phyloP scores from a whole-genome alignment of 2,888 invertebrate genomes.

The Tortrix viridana region DNA sequence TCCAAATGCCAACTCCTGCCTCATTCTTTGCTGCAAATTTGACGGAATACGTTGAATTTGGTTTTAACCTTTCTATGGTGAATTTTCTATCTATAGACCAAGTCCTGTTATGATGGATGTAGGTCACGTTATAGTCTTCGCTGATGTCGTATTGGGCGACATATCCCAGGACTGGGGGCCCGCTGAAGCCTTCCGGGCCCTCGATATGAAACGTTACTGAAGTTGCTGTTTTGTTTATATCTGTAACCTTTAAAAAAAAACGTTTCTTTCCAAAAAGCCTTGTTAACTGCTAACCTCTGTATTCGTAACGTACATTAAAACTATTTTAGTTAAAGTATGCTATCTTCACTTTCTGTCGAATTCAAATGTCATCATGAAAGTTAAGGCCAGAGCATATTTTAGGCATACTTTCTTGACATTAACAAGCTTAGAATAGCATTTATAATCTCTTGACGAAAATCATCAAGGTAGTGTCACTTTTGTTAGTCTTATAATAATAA shows the following conservation, averaged over 20 bases:
- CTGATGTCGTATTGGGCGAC: conserved; percentile 66
- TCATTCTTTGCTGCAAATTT: conserved; percentile 69
- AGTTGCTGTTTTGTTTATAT: conserved; percentile 54
- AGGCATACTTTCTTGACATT: too few species aligned
- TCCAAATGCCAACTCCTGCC: conserved; percentile 65
- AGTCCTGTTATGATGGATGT: conserved; percentile 68
- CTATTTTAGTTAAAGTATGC: too few species aligned
- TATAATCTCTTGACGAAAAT: too few species aligned
- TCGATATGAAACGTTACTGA: conserved; percentile 61
- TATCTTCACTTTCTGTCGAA: too few species aligned
- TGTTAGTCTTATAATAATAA: too few species aligned
- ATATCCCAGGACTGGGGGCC: conserved; percentile 63
- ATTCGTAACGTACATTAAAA: too few species aligned
- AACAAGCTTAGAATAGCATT: too few species aligned
- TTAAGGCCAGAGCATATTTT: too few species aligned
- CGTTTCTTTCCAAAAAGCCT: neutral
- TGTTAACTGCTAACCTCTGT: too few species aligned
- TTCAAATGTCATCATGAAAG: too few species aligned
- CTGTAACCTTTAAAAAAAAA: conserved; percentile 49
- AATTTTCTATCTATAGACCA: conserved; percentile 65
- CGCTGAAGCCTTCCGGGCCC: conserved; percentile 49
- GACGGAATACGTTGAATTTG: conserved; percentile 62
- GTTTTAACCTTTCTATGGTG: conserved; percentile 62
- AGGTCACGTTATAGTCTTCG: conserved; percentile 60
- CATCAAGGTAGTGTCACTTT: neutral